Percentiles rank a stretch among this genome's conserved stretches.
Conservation (phyloP, 1,140 invertebrate species). For the Leguminivora glycinivorella region DNA sequence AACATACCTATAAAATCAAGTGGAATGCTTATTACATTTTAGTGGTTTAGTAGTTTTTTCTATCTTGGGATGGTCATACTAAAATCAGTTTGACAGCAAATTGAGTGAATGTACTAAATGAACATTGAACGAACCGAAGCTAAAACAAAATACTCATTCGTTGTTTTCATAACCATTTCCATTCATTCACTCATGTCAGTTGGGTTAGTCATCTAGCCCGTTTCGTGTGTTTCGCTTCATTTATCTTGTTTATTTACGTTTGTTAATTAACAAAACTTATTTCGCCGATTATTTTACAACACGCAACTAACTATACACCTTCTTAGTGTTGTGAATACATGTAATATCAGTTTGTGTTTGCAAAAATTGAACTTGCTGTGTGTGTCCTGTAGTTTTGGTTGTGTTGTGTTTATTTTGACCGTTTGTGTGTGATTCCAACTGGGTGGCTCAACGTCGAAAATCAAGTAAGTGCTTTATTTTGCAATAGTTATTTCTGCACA, state of each 20-base stretch:
- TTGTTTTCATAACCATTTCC: slow-evolving; percentile 10
- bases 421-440: slow-evolving; percentile 7
- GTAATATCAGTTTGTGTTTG: slow-evolving; percentile 12
- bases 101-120: not conserved
- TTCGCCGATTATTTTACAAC: slow-evolving; percentile 15
- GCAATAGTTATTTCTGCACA: not conserved
- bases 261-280: slow-evolving; percentile 38
- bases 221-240: slow-evolving; percentile 37
- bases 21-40: no score
- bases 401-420: slow-evolving; percentile 23
- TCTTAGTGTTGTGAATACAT: slow-evolving; percentile 19
- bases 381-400: slow-evolving; percentile 6
- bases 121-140: not conserved
- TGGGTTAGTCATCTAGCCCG: slow-evolving; percentile 30
- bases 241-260: slow-evolving; percentile 53
- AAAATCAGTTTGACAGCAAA: not conserved
- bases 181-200: slow-evolving; percentile 42
- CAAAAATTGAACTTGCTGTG: slow-evolving; percentile 14
- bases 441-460: not conserved
- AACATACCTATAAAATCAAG: no score
- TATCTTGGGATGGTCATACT: not conserved
- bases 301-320: not conserved
- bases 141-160: not conserved
- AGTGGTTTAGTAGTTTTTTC: not conserved
- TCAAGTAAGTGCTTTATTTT: slow-evolving; percentile 1